These are phyloP conservation scores for Luscinia luscinia DNA, from an alignment of 2,797 vertebrate species.

Conservation along the genomic window DNA sequence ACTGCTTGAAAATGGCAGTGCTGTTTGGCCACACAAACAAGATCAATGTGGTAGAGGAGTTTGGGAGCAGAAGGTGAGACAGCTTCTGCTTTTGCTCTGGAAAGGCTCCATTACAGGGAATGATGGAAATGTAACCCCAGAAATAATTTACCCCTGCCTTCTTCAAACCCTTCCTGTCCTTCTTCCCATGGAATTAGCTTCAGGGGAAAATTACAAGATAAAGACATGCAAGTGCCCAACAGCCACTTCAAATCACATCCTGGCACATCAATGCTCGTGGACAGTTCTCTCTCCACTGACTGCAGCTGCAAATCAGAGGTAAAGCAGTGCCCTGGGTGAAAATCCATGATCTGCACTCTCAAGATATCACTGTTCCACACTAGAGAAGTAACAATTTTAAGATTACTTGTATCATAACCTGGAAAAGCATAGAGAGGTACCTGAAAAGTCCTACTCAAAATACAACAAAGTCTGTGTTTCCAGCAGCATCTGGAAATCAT, in stretches of 20 bases:
- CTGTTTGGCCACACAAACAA: neutral
- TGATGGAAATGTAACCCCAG: neutral
- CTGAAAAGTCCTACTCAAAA: neutral
- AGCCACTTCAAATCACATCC: neutral
- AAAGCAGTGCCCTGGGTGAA: neutral
- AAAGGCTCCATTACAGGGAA: neutral
- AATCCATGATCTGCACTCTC: neutral
- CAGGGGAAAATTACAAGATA: neutral
- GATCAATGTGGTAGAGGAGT: neutral
- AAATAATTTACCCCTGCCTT: neutral
- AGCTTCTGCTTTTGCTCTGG: neutral
- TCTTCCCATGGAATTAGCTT: neutral
- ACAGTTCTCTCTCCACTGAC: neutral
- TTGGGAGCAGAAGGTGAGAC: neutral
- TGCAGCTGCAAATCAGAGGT: neutral
- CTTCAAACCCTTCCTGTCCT: neutral
- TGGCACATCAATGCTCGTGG: neutral
- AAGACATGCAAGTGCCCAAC: neutral
- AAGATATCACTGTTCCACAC: neutral
- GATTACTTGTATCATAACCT: neutral
- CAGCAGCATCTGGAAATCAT: neutral
- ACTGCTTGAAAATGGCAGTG: neutral
- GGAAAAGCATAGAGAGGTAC: rapidly evolving
- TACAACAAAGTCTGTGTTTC: neutral
- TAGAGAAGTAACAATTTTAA: neutral